Base-by-base conservation (phyloP, 1,140 invertebrate species). In the Drosophila auraria region DNA sequence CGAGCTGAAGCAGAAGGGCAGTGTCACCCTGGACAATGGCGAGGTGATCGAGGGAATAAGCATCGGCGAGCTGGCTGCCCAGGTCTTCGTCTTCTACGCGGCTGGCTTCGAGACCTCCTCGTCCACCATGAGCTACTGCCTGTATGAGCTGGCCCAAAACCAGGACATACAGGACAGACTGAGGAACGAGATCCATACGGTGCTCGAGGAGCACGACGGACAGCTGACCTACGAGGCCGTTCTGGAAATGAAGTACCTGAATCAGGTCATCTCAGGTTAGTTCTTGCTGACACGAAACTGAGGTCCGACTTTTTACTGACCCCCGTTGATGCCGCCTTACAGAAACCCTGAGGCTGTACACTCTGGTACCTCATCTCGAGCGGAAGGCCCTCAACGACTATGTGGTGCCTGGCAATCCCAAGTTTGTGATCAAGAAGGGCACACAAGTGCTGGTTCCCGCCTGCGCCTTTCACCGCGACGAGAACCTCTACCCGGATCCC, bases 281-380 rank as follows among this genome's bases (percentile, higher is more conserved):
- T 72, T 3, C 2, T 27, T 23, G 3, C 2, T 17, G 0, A 14
- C 5, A 58, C 51, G 1, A 3, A 20, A 12, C 3, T 20, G 11
- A 6, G 0, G 12, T 3, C 5, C 17, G n/a, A 23, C 8, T 23
- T 9, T 7, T n/a, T 25, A 61, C 25, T 12, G 5, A 25, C 27
- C 51, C 8, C 15, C 6, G 6, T 9, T 95, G 5, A 53, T 93
- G n/a, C 49, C 3, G 15, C 2, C 23, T 8, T 11, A 12, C 9
- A 90, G 96, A 96, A 94, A 95, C 96, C 3, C 89, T 96, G 72
- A 93, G 96, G 11, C 94, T 95, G 62, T 95, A 96, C 84, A 95
- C 96, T 14, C 93, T 95, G 3, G 93, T 95, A 42, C 94, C 94
- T 5, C 87, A 94, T 5, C 78, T 96, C 4, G 94, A 95, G 70